Evolutionary conservation across 2,888 invertebrate species (phyloP).

Genomic region (Aricia artaxerxes): DNA sequence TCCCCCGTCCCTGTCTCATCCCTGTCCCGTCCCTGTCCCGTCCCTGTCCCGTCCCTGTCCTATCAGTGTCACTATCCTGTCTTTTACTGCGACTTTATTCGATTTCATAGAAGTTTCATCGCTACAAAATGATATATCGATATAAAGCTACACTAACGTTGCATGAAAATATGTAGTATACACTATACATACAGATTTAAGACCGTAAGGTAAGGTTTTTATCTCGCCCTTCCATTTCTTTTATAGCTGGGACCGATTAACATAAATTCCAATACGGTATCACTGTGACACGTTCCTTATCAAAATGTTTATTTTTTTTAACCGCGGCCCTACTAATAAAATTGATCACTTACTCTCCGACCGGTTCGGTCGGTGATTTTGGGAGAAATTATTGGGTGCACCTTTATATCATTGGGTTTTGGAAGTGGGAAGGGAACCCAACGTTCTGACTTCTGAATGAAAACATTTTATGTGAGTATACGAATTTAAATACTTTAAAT

Average conservation of each 20-base stretch:
- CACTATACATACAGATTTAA: background rate
- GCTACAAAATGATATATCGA: no score
- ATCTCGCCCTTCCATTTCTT: constrained; percentile 27
- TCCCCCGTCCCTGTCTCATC: no score
- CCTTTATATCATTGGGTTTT: background rate
- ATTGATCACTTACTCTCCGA: constrained; percentile 50
- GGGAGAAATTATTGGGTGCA: constrained; percentile 20
- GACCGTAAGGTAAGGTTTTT: constrained; percentile 1
- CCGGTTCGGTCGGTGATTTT: constrained; percentile 40
- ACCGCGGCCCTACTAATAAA: constrained; percentile 46
- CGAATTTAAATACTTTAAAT: no score
- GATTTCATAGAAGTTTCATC: no score
- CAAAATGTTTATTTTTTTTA: constrained; percentile 47
- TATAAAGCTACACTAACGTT: no score
- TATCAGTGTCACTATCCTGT: no score
- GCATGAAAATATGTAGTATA: no score
- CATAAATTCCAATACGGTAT: constrained; percentile 47
- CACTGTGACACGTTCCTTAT: constrained; percentile 46
- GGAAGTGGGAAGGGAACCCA: background rate
- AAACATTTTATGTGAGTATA: background rate
- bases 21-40: no score
- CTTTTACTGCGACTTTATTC: no score
- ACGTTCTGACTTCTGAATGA: background rate
- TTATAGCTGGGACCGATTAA: constrained; percentile 42
- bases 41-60: no score